Base-by-base conservation (phyloP, 2,797 vertebrate genomes). In the Pangasius djambal region DNA sequence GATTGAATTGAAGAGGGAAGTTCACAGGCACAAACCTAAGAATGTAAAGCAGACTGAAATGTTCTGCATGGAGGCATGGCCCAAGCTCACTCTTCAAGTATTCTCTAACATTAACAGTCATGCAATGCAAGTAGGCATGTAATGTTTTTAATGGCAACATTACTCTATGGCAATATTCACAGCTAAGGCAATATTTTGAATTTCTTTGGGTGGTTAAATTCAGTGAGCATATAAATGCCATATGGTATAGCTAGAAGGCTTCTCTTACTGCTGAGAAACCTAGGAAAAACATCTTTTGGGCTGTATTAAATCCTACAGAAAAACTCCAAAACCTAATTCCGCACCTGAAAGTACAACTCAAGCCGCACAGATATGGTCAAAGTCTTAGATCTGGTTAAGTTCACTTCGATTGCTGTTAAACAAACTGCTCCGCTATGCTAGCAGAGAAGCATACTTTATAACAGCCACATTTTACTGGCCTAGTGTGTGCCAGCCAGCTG, bases 401-500 rank as follows among this genome's bases (percentile, higher is more conserved):
- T 81, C n/a, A 57, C 25, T 55, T 20, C 25, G 13, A 65, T 4
- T 77, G 44, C 83, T 79, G 75, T 81, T 78, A 50, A 87, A 85
- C 52, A 88, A 25, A 6, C 65, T 78, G 52, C 85, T 44, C 12
- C 50, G 13, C 89, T 87, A 75, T 85, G 13, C 52, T 55, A 0
- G 18, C 67, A 86, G 50, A 25, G 31, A n/a, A 75, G 25, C 72
- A 59, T 52, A 25, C 31, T 84, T 85, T 72, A 28, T 44, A 52
- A 48, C 37, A 48, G 82, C n/a, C 44, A 83, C 72, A 83, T 85
- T 91, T 90, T 89, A 90, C 86, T 52, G 18, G 57, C 84, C 67
- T 77, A 61, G 67, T n/a, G 67, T 55, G 52, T 82, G 69, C 59
- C 61, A 77, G 70, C 65, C 52, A 25, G 88, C 81, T 87, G 88